A percentile compares a stretch with the other conserved stretches of the same genome.
Evolutionary conservation across 1,140 invertebrate genomes (phyloP).

Genomic region (Microvelia longipes): DNA sequence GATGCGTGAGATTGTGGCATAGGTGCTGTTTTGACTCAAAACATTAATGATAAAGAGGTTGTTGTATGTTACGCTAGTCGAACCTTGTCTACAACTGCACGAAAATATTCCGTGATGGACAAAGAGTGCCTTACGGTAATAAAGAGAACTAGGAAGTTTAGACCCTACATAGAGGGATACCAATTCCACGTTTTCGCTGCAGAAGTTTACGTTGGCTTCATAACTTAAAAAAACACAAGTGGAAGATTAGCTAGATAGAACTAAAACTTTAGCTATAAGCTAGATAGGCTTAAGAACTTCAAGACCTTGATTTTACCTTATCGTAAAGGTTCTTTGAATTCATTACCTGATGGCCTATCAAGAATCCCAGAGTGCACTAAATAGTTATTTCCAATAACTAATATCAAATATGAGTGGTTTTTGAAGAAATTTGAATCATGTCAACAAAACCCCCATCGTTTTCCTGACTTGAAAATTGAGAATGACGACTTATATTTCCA

Average conservation of each 20-base stretch:
- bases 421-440: too few relatives aligned
- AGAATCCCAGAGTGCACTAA: neutral
- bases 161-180: conserved; percentile 27
- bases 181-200: conserved; percentile 29
- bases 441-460: too few relatives aligned
- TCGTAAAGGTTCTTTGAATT: conserved; percentile 25
- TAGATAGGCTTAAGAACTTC: conserved; percentile 22
- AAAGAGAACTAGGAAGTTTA: conserved; percentile 26
- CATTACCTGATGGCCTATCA: conserved; percentile 27
- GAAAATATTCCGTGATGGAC: conserved; percentile 28
- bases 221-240: conserved; percentile 24
- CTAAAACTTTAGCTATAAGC: too few relatives aligned
- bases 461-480: too few relatives aligned
- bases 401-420: too few relatives aligned
- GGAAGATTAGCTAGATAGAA: conserved; percentile 19
- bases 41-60: conserved; percentile 10
- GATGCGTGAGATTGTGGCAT: conserved; percentile 25
- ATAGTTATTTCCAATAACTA: too few relatives aligned
- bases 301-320: conserved; percentile 28
- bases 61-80: conserved; percentile 27
- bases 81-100: conserved; percentile 23
- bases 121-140: conserved; percentile 31
- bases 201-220: conserved; percentile 28
- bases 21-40: conserved; percentile 24
- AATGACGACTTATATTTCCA: too few relatives aligned